Evolutionary conservation across 2,888 invertebrate genomes (phyloP), one percentile per base, ranked within the genome.

Genomic region (Sialis lutaria): DNA sequence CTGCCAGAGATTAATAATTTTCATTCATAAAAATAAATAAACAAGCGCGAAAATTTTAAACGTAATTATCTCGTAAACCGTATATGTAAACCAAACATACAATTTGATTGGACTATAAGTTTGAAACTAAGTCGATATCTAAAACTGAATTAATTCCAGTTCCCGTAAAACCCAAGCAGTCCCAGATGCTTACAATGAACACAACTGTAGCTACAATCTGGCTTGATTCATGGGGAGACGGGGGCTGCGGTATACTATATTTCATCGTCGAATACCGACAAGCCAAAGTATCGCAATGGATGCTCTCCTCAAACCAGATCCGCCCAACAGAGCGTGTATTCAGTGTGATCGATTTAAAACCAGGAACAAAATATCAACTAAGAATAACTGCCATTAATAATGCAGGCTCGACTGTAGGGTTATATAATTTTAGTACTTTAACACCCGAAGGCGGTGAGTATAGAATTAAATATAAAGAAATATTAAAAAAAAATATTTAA

Each of bases 181-280:
- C 82, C 0, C 83, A 84, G 60, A 80, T 83, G 75, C 74, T 85
- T 51, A 88, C 87, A 1, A 77, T 86, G 56, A 89, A 89, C 61
- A 82, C 87, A 0, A 88, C 89, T 0, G 85, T 86, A 48, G 86
- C 87, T 46, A 86, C 86, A 0, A 77, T 88, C 30, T 88, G 88
- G 79, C 64, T 90, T 53, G 86, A 87, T 63, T 82, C 83, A 0
- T 90, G 89, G 89, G 83, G 84, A 35, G 88, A 89, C 57, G 88
- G 88, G 1, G 89, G 89, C 22, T 90, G 89, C 58, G 87, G 87
- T 3, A 87, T 90, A 52, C 72, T 84, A 6, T 84, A 86, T 65
- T 90, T 87, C 59, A 82, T 83, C 53, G 78, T 90, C 39, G 88
- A 89, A 60, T 89, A 87, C 58, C 67, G 77, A 49, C 72, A 77